Base-by-base conservation (phyloP, 2,113 vertebrate species). In the Arvicanthis niloticus region DNA sequence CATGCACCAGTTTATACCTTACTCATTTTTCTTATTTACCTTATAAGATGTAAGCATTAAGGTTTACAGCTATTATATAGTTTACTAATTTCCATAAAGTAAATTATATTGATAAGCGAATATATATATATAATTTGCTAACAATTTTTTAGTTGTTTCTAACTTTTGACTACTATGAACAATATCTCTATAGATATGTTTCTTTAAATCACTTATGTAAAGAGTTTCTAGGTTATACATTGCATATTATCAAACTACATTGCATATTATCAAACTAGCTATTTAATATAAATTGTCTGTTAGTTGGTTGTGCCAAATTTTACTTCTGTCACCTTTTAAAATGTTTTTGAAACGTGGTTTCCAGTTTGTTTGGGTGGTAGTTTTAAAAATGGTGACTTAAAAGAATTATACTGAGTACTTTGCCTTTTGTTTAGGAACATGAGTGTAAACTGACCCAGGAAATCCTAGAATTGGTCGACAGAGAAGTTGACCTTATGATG, bases 381-480 rank as follows among this genome's bases (percentile, higher is more conserved):
- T 68, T 98, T 75, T 0, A 34, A 60, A 96, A 95, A 70, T 2
- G 68, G 53, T 86, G 53, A 89, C 91, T 73, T 92, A 42, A 60
- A 60, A 62, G 13, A 45, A 26, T 40, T 91, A 0, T 56, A 40
- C 40, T 62, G 48, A 93, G 53, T n/a, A 68, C 56, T 45, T 65
- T 92, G 19, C 97, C 10, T 96, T 95, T 96, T 95, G 1, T 97
- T 82, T 97, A 99, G 99, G 99, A 99, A 95, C 99, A 99, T 40
- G 95, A 99, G 65, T 99, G 99, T 98, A 99, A 98, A 96, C 98
- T 99, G 98, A 99, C 99, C 72, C 91, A 92, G 72, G 99, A 99
- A 91, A 99, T 99, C 87, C 51, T 99, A 96, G 99, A 99, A 92
- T 96, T 99, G 98, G 99, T 99, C 96, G 99, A 99, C 97, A 99